Conservation (phyloP, 2,797 vertebrate genomes). For the Sebastes hubbsi region DNA sequence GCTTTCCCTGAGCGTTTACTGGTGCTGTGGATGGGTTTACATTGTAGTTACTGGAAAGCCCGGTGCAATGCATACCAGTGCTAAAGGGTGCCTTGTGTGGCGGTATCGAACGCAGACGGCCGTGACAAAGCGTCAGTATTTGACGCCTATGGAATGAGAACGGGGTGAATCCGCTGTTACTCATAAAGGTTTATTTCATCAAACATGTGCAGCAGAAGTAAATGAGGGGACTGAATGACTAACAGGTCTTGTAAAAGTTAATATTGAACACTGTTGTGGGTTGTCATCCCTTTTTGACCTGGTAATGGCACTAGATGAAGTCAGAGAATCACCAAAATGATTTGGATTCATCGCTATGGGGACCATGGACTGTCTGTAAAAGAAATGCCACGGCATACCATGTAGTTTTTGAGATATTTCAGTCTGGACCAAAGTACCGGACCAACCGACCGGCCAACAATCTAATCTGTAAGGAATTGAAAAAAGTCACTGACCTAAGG, state of each 20-base stretch:
- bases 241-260: neutral
- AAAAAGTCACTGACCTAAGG: conserved; percentile 85
- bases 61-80: no score
- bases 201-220: neutral
- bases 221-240: neutral
- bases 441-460: neutral
- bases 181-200: no score
- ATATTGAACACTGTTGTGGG: neutral
- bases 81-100: no score
- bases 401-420: neutral
- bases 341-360: neutral
- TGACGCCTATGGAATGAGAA: no score
- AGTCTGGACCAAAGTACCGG: neutral
- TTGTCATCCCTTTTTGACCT: neutral
- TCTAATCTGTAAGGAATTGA: neutral
- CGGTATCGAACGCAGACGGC: no score
- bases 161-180: no score
- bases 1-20: no score
- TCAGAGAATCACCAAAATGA: neutral
- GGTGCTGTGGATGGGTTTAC: no score
- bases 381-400: neutral
- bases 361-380: neutral
- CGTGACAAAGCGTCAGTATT: no score
- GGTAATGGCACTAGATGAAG: neutral
- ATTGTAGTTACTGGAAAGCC: no score